phyloP scores from a whole-genome alignment of 2,888 invertebrate species.

The Meganola albula region DNA sequence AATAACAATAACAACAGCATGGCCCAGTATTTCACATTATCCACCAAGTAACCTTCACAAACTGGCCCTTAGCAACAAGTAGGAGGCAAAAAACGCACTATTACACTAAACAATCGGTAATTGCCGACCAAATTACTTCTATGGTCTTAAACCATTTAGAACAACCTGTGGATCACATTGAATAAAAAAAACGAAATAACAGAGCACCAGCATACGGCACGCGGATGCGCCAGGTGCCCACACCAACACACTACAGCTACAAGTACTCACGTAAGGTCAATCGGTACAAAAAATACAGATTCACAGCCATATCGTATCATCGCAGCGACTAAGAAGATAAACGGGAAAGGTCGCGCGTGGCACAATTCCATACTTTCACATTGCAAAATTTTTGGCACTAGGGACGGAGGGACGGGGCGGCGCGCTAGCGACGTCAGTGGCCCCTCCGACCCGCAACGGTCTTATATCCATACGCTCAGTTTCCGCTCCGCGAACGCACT shows the following conservation, averaged over 20 bases:
- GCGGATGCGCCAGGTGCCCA: slow-evolving; percentile 43
- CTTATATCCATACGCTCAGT: slow-evolving; percentile 59
- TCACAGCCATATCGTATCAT: slow-evolving; percentile 35
- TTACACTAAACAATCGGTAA: slow-evolving; percentile 16
- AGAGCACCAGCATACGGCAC: slow-evolving; percentile 35
- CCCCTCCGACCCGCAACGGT: slow-evolving; percentile 65
- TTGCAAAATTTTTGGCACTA: slow-evolving; percentile 77
- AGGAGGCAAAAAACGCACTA: slow-evolving; percentile 14
- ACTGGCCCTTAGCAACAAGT: slow-evolving; percentile 27
- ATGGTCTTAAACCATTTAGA: slow-evolving; percentile 3
- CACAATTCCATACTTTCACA: slow-evolving; percentile 76
- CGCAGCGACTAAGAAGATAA: slow-evolving; percentile 46
- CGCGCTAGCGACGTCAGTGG: slow-evolving; percentile 72
- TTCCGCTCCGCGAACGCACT: slow-evolving; percentile 47
- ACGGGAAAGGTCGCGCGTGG: slow-evolving; percentile 72
- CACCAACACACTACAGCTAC: slow-evolving; percentile 39
- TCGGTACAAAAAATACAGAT: slow-evolving; percentile 50
- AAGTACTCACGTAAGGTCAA: slow-evolving; percentile 54
- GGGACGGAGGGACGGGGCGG: slow-evolving; percentile 67
- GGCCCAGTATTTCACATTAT: too few species aligned
- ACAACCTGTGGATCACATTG: slow-evolving; percentile 8
- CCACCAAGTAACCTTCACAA: too few species aligned
- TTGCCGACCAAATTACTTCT: slow-evolving; percentile 8
- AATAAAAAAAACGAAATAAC: slow-evolving; percentile 20
- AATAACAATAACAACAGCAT: too few species aligned